These are phyloP conservation scores for Cheilinus undulatus DNA, from an alignment of 2,113 vertebrate species.

Conservation along the genomic window DNA sequence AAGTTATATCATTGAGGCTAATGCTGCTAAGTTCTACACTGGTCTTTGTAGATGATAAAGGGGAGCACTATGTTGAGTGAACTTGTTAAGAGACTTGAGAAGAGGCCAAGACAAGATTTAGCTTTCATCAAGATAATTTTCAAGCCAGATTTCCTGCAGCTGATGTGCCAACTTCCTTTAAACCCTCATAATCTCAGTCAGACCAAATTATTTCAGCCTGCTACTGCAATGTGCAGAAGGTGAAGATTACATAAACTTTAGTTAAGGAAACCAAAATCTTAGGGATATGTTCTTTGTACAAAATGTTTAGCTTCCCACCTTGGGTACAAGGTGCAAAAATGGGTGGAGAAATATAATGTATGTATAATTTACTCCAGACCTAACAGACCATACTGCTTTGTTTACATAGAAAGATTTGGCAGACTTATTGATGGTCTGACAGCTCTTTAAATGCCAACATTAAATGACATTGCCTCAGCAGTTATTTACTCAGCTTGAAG, in stretches of 20 bases:
- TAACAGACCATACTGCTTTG: background rate
- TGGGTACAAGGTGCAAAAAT: background rate
- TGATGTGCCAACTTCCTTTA: conserved; percentile 50
- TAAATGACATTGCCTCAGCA: background rate
- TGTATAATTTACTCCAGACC: background rate
- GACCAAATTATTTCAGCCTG: conserved; percentile 59
- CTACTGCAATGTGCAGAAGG: conserved; percentile 2
- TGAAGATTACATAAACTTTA: conserved; percentile 30
- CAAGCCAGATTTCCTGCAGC: conserved; percentile 45
- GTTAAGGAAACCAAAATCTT: conserved; percentile 7
- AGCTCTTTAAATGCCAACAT: background rate
- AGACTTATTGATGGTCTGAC: background rate
- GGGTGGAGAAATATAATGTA: background rate
- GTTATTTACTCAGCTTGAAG: background rate
- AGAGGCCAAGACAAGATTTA: conserved; percentile 63
- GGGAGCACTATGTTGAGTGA: conserved; percentile 17
- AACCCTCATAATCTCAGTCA: conserved; percentile 56
- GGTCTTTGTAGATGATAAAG: conserved; percentile 31
- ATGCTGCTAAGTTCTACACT: conserved; percentile 19
- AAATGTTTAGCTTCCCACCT: background rate
- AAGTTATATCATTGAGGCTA: conserved; percentile 28
- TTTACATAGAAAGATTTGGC: conserved; percentile 7
- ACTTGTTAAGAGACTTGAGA: conserved; percentile 46
- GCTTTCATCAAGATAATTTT: conserved; percentile 62
- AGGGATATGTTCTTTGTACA: background rate